Percentiles rank a stretch among this genome's conserved stretches.
Evolutionary conservation across 2,797 vertebrate species (phyloP).

Genomic region (Hydrophis major): DNA sequence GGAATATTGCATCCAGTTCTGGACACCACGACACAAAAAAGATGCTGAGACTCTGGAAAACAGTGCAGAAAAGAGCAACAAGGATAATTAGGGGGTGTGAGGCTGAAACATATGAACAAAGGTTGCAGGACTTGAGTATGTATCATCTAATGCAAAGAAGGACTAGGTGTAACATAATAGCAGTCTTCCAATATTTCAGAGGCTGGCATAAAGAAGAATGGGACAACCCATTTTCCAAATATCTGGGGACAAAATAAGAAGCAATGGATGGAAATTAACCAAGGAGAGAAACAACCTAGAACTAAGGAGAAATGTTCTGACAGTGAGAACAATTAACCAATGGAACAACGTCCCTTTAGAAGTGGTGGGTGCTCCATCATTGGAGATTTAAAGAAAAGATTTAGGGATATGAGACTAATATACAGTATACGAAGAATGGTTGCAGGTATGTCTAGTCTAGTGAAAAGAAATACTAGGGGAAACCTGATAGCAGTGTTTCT

Average conservation of each 20-base stretch:
- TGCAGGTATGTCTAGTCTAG: not conserved
- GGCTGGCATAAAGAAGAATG: not conserved
- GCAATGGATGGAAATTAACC: not conserved
- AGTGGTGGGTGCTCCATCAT: not conserved
- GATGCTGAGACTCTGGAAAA: not conserved
- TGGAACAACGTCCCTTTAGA: not conserved
- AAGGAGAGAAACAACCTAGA: not conserved
- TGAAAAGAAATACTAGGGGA: not conserved
- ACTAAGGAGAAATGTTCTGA: not conserved
- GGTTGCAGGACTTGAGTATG: not conserved
- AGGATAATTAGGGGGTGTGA: not conserved
- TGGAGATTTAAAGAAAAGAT: not conserved
- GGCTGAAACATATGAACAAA: not conserved
- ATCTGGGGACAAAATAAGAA: not conserved
- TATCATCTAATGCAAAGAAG: not conserved
- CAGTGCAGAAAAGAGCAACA: not conserved
- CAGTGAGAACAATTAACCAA: not conserved
- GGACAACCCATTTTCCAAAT: not conserved
- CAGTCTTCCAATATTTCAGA: not conserved
- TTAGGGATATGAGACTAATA: not conserved
- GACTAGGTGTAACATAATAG: not conserved
- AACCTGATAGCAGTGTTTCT: not conserved
- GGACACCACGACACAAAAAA: not conserved
- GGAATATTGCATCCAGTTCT: not conserved
- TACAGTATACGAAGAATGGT: not conserved